phyloP scores from a whole-genome alignment of 2,797 vertebrate species.

The Tragopan temminckii region DNA sequence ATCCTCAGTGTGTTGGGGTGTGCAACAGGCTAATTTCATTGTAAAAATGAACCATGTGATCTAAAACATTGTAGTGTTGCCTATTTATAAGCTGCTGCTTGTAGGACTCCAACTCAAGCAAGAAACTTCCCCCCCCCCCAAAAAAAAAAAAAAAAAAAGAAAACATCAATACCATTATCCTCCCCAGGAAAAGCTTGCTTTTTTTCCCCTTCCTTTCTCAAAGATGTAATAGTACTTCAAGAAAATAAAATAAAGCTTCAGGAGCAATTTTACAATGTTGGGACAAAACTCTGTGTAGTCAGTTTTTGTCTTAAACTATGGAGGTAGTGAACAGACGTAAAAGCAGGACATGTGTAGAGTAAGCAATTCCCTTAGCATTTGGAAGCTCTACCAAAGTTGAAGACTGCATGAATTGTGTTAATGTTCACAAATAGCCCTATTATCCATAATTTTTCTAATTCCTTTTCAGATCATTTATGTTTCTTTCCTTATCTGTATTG shows the following conservation, averaged over 20 bases:
- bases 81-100: not conserved
- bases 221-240: not conserved
- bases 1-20: not conserved
- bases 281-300: not conserved
- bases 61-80: not conserved
- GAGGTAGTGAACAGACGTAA: not conserved
- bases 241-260: not conserved
- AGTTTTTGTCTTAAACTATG: not conserved
- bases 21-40: not conserved
- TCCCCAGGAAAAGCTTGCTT: not conserved
- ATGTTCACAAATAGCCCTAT: not conserved
- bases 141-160: too few species aligned
- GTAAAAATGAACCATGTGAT: rapidly evolving
- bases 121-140: not conserved
- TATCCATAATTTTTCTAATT: not conserved
- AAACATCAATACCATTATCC: not conserved
- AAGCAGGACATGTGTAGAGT: not conserved
- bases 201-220: not conserved
- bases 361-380: not conserved
- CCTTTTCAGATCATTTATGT: not conserved
- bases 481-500: not conserved
- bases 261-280: not conserved
- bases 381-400: not conserved
- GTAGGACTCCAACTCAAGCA: not conserved
- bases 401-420: not conserved